Evolutionary conservation across 2,113 vertebrate genomes (phyloP).

Genomic region (Anseranas semipalmata): DNA sequence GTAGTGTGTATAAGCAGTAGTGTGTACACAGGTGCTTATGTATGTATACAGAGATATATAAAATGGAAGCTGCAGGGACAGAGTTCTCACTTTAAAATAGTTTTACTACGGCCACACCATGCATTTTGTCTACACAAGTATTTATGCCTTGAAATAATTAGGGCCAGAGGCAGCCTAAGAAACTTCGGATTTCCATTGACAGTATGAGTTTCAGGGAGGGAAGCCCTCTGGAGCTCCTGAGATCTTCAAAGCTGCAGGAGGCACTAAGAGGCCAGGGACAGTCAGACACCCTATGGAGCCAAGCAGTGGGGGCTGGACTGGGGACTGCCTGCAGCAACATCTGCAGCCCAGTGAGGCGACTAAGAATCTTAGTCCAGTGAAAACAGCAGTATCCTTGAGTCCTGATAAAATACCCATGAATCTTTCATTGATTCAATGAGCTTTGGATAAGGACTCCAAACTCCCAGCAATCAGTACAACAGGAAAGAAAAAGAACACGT

Average conservation of each 20-base stretch:
- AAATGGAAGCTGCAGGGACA: neutral
- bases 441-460: neutral
- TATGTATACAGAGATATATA: neutral
- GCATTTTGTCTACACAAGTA: neutral
- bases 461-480: neutral
- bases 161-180: neutral
- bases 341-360: neutral
- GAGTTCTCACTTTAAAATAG: neutral
- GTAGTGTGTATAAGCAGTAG: neutral
- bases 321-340: neutral
- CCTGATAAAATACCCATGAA: neutral
- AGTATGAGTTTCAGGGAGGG: neutral
- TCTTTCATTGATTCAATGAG: neutral
- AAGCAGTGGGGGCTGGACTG: neutral
- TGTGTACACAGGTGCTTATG: slow-evolving; percentile 26
- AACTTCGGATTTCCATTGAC: neutral
- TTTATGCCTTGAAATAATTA: neutral
- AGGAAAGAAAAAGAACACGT: neutral
- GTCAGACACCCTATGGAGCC: rapidly evolving
- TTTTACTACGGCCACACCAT: neutral
- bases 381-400: neutral
- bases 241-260: neutral
- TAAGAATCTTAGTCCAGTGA: neutral
- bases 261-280: neutral
- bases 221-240: neutral